Evolutionary conservation across 2,797 vertebrate genomes (phyloP).

Genomic region (Crenuchus spilurus): DNA sequence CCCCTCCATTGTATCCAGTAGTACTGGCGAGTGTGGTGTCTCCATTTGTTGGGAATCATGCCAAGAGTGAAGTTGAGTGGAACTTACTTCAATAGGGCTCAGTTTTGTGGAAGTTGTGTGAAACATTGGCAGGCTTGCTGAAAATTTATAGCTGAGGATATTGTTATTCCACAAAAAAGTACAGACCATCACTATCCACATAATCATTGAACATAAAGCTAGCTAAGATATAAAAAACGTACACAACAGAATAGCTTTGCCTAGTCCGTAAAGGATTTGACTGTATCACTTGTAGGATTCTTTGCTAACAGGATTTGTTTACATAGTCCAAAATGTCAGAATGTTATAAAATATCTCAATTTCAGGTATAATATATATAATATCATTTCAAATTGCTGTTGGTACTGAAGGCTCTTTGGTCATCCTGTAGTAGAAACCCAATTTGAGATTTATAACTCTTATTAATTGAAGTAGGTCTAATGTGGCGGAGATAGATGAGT

Average conservation of each 20-base stretch:
- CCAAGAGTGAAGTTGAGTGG: neutral
- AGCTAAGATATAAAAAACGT: neutral
- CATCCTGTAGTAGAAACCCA: slow-evolving; percentile 54
- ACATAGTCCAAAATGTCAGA: neutral
- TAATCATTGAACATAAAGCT: neutral
- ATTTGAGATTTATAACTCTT: slow-evolving; percentile 51
- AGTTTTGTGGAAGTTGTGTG: too few relatives aligned
- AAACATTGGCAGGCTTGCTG: neutral
- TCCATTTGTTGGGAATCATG: neutral
- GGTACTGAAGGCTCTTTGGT: slow-evolving; percentile 12
- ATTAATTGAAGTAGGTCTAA: slow-evolving; percentile 72
- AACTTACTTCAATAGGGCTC: neutral
- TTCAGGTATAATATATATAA: neutral
- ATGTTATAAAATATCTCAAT: neutral
- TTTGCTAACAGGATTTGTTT: neutral
- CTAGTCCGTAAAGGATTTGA: neutral
- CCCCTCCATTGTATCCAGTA: slow-evolving; percentile 29
- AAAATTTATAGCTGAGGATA: neutral
- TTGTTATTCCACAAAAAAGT: neutral
- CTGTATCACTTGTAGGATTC: neutral
- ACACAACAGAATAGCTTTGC: neutral
- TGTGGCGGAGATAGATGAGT: slow-evolving; percentile 66
- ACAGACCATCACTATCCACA: neutral
- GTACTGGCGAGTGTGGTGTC: neutral
- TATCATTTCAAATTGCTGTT: neutral